Evolutionary conservation across 2,888 invertebrate species (phyloP).

Genomic region (Tanypteryx hageni): DNA sequence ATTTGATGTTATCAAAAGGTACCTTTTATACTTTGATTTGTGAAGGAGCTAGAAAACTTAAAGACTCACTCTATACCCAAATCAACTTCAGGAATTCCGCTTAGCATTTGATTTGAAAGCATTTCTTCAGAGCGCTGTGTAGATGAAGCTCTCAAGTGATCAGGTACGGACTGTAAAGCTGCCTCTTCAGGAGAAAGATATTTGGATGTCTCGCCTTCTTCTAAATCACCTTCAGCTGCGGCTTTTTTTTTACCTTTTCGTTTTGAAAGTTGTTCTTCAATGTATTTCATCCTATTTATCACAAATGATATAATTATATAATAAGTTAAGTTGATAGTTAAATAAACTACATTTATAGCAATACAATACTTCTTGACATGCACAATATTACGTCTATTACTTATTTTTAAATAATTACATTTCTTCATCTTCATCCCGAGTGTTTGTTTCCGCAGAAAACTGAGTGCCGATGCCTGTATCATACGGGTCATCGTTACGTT

Average conservation of each 20-base stretch:
- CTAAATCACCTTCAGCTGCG: constrained; percentile 76
- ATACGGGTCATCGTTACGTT: constrained; percentile 92
- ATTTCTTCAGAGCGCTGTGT: constrained; percentile 97
- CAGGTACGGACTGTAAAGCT: constrained; percentile 91
- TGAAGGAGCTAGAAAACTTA: too few species aligned
- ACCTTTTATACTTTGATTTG: too few species aligned
- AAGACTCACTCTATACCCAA: constrained; percentile 92
- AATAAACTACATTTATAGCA: neutral
- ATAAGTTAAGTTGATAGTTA: too few species aligned
- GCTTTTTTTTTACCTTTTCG: constrained; percentile 82
- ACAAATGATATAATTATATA: neutral
- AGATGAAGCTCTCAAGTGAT: constrained; percentile 90
- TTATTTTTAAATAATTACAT: constrained; percentile 81
- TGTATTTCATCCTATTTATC: constrained; percentile 83
- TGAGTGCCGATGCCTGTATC: constrained; percentile 97
- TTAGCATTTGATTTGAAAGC: constrained; percentile 99
- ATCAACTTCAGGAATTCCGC: constrained; percentile 99
- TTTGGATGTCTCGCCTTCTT: constrained; percentile 74
- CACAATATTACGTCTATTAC: neutral
- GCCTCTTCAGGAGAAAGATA: constrained; percentile 94
- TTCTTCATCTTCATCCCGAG: constrained; percentile 98
- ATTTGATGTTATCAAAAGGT: too few species aligned
- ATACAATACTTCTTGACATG: neutral
- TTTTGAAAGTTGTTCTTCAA: constrained; percentile 92
- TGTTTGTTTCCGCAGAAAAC: constrained; percentile 98